Evolutionary conservation across 2,888 invertebrate species (phyloP).

Genomic region (Sylvicola cinctus): DNA sequence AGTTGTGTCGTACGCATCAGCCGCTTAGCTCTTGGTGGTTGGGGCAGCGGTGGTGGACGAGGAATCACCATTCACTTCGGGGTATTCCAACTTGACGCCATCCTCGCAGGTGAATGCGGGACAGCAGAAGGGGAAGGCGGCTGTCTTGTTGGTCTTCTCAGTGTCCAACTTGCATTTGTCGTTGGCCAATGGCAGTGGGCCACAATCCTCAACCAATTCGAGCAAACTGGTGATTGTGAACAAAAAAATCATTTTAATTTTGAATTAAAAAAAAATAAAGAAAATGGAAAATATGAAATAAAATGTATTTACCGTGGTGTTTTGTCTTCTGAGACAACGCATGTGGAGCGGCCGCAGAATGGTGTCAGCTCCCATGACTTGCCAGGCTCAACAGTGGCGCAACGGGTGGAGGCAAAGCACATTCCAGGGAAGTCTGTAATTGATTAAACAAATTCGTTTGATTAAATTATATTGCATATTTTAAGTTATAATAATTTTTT

Average conservation of each 20-base stretch:
- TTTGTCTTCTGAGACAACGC: constrained; percentile 57
- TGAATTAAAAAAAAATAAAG: neutral
- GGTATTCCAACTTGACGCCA: constrained; percentile 68
- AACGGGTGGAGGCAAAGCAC: constrained; percentile 79
- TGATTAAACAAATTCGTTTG: too few relatives aligned
- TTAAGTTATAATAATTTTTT: constrained; percentile 5
- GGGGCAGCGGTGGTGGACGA: too few relatives aligned
- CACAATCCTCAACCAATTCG: constrained; percentile 76
- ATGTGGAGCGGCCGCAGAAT: constrained; percentile 81
- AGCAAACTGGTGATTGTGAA: constrained; percentile 41
- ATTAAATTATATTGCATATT: neutral
- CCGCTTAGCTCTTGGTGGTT: too few relatives aligned
- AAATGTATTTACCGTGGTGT: constrained; percentile 28
- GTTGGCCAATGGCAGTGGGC: constrained; percentile 69
- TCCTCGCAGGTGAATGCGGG: constrained; percentile 70
- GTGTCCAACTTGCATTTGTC: constrained; percentile 70
- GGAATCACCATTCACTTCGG: constrained; percentile 34
- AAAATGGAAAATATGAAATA: neutral
- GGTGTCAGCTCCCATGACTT: constrained; percentile 72
- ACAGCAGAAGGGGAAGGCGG: constrained; percentile 70
- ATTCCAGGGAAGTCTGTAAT: constrained; percentile 64
- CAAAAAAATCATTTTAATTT: neutral
- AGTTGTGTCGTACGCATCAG: too few relatives aligned
- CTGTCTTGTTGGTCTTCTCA: constrained; percentile 77
- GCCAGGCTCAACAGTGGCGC: constrained; percentile 70